phyloP scores from a whole-genome alignment of 2,113 vertebrate genomes.

The Atlantisia rogersi region DNA sequence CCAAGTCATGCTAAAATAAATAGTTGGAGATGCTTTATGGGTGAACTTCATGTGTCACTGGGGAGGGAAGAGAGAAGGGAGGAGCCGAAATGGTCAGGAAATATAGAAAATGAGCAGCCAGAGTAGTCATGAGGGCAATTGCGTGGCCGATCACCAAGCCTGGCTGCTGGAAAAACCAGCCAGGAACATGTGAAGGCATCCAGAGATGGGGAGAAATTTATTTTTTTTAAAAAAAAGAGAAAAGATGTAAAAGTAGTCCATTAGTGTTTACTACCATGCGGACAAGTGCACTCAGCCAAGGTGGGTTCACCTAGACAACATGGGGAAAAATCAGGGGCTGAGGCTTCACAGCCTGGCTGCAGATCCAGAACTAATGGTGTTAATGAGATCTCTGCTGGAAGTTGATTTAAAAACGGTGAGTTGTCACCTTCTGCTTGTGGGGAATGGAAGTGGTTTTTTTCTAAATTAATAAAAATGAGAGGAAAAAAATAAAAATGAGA shows the following conservation, averaged over 20 bases:
- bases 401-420: background rate
- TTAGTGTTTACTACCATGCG: background rate
- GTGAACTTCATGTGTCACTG: background rate
- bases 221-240: too few species aligned
- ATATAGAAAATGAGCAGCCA: accelerated
- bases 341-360: background rate
- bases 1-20: background rate
- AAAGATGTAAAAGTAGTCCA: background rate
- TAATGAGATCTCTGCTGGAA: background rate
- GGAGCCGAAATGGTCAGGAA: background rate
- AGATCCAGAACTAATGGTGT: background rate
- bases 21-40: background rate
- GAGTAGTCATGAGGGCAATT: background rate
- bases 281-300: background rate
- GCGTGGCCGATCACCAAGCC: accelerated
- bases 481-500: too few species aligned
- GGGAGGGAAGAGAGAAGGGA: accelerated
- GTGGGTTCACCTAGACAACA: background rate
- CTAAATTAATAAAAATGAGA: too few species aligned
- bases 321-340: background rate
- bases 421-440: background rate
- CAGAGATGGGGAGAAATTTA: background rate
- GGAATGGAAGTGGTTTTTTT: background rate
- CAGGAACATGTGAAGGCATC: accelerated
- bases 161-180: background rate